A percentile compares a stretch with the other conserved stretches of the same genome.
Evolutionary conservation across 2,888 invertebrate species (phyloP).

Genomic region (Phrixothrix hirtus): DNA sequence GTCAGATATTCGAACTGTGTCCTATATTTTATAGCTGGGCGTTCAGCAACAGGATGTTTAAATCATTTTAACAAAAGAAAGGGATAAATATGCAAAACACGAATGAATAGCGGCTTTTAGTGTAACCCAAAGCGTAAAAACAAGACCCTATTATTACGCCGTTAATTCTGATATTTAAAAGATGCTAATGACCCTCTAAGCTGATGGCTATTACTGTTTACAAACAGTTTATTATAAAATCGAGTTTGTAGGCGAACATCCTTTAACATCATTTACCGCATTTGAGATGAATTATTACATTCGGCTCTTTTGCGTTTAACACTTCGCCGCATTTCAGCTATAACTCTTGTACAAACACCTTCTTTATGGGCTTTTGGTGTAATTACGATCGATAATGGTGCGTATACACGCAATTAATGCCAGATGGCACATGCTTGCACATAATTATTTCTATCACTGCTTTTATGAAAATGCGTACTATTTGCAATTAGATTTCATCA

Average conservation of each 20-base stretch:
- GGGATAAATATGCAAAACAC: slow-evolving; percentile 10
- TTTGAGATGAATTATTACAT: slow-evolving; percentile 1
- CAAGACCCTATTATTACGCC: slow-evolving; percentile 11
- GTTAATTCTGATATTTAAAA: slow-evolving; percentile 14
- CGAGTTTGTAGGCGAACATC: slow-evolving; percentile 4
- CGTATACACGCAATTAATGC: neutral
- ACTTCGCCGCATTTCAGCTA: slow-evolving; percentile 2
- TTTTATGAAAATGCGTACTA: too few species aligned
- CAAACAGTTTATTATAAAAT: slow-evolving; percentile 13
- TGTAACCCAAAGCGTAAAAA: slow-evolving; percentile 13
- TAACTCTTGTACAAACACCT: slow-evolving; percentile 6
- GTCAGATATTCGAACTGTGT: too few species aligned
- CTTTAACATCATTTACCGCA: neutral
- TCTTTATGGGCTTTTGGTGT: slow-evolving; percentile 6
- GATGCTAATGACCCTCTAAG: slow-evolving; percentile 18
- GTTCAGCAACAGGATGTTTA: too few species aligned
- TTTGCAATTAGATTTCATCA: too few species aligned
- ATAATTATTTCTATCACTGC: too few species aligned
- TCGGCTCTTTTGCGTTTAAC: neutral
- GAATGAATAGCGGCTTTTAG: slow-evolving; percentile 14
- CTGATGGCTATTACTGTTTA: slow-evolving; percentile 17
- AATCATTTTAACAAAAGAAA: neutral
- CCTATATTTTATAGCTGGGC: too few species aligned
- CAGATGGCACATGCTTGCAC: too few species aligned
- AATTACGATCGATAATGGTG: neutral